Conservation (phyloP, 1,140 invertebrate genomes). For the Drosophila aff. region DNA sequence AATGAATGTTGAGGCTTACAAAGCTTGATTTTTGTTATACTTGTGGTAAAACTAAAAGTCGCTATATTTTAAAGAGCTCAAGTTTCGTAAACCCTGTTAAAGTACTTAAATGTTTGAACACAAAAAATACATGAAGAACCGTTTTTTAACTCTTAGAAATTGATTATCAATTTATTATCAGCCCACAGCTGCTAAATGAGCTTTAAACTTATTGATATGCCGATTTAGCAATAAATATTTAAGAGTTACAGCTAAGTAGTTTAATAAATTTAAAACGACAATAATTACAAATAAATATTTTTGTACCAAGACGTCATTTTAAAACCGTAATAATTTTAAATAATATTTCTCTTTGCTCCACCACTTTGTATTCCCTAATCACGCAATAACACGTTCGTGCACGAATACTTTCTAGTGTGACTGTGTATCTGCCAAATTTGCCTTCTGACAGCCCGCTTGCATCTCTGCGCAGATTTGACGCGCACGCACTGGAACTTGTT, state of each 20-base stretch:
- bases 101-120: background rate
- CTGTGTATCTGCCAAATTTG: constrained; percentile 34
- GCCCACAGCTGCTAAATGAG: background rate
- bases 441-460: constrained; percentile 38
- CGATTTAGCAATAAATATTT: background rate
- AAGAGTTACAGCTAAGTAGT: background rate
- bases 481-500: constrained; percentile 51
- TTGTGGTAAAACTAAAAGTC: background rate
- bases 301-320: background rate
- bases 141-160: background rate
- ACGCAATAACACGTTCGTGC: background rate
- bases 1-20: background rate
- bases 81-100: background rate
- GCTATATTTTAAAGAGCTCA: background rate
- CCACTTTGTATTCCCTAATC: background rate
- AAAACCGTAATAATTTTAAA: background rate
- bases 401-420: constrained; percentile 19
- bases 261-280: background rate
- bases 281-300: background rate
- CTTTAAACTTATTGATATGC: background rate
- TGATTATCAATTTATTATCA: background rate
- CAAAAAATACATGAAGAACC: too few relatives aligned
- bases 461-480: constrained; percentile 45
- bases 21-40: background rate
- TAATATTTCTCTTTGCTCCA: background rate